Percentiles rank a stretch among this genome's conserved stretches.
Evolutionary conservation across 2,888 invertebrate species (phyloP).

Genomic region (Troilus luridus): DNA sequence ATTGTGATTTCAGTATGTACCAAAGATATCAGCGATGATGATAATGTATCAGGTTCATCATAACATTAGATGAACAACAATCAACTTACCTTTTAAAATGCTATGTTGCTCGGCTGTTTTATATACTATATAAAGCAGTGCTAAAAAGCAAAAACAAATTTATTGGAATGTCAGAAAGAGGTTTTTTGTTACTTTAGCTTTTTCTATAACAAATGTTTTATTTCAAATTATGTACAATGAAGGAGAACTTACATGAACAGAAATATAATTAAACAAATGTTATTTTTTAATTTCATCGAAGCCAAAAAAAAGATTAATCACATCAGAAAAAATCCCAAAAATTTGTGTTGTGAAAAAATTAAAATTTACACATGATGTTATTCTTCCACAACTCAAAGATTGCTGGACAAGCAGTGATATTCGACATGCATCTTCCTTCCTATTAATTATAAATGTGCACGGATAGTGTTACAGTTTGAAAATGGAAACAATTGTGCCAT

Average conservation of each 20-base stretch:
- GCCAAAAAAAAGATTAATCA: neutral
- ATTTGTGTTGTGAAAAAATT: neutral
- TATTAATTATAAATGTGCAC: conserved; percentile 9
- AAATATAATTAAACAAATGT: neutral
- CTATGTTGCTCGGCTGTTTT: neutral
- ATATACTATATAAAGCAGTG: neutral
- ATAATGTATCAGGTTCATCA: neutral
- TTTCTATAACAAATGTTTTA: conserved; percentile 10
- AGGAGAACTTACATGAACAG: neutral
- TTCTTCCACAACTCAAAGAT: neutral
- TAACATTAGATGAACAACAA: neutral
- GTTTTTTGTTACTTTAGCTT: neutral
- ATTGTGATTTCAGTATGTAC: neutral
- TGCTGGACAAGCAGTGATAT: neutral
- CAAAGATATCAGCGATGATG: neutral
- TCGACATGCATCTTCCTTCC: conserved; percentile 1
- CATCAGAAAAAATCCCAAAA: neutral
- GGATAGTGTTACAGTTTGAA: conserved; percentile 13
- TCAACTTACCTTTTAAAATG: conserved; percentile 40
- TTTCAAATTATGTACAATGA: conserved; percentile 37
- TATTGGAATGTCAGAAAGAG: neutral
- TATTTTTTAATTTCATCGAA: neutral
- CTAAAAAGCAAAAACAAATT: conserved; percentile 7
- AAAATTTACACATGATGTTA: neutral
- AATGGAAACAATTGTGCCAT: conserved; percentile 7